Conservation (phyloP, 2,113 vertebrate species). For the Ophiodon elongatus region DNA sequence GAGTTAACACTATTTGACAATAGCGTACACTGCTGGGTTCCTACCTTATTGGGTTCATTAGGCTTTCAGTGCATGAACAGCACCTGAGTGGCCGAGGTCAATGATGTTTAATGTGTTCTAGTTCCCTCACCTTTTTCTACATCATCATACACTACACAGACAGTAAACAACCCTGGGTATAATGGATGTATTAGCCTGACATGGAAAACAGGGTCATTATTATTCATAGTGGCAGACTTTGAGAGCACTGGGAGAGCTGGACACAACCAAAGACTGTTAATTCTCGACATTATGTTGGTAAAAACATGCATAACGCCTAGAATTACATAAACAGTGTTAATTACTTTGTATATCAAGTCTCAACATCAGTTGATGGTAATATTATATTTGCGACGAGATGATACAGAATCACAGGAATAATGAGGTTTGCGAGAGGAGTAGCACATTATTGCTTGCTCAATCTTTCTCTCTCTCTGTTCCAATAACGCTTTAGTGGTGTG, state of each 20-base stretch:
- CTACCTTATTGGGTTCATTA: slow-evolving; percentile 57
- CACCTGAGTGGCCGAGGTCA: slow-evolving; percentile 55
- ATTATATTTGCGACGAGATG: not conserved
- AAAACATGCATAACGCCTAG: slow-evolving; percentile 17
- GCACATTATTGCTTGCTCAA: not conserved
- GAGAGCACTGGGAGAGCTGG: slow-evolving; percentile 24
- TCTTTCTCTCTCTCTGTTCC: not conserved
- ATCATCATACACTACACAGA: slow-evolving; percentile 51
- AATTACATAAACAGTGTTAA: slow-evolving; percentile 22
- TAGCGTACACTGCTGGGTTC: slow-evolving; percentile 17
- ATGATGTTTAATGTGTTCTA: slow-evolving; percentile 60
- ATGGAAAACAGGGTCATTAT: slow-evolving; percentile 54
- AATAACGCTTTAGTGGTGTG: not conserved
- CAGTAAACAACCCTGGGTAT: slow-evolving; percentile 55
- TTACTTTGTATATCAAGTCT: slow-evolving; percentile 17
- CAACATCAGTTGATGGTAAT: not conserved
- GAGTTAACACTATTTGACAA: slow-evolving; percentile 23
- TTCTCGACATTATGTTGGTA: slow-evolving; percentile 8
- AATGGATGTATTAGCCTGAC: slow-evolving; percentile 58
- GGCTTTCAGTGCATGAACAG: slow-evolving; percentile 41
- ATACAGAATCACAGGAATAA: slow-evolving; percentile 27
- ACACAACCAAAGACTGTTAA: slow-evolving; percentile 28
- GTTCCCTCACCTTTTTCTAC: slow-evolving; percentile 41
- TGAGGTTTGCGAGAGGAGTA: not conserved
- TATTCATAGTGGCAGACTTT: slow-evolving; percentile 55